A percentile compares a stretch with the other conserved stretches of the same genome.
These are phyloP conservation scores for Meandrusa payeni DNA, from an alignment of 2,888 invertebrate species.

Conservation along the genomic window DNA sequence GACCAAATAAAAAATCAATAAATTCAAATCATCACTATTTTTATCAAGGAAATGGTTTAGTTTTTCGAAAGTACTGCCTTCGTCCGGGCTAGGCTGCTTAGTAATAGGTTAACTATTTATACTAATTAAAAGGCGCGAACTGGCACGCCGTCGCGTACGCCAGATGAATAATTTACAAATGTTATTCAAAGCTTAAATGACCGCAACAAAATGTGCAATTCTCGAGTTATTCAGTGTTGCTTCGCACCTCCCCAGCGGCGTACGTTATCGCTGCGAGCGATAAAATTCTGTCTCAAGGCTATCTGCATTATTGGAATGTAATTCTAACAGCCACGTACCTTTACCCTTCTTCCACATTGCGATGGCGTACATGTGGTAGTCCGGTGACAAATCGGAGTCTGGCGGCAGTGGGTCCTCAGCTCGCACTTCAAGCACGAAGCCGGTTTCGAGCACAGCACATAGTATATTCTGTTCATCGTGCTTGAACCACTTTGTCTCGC, in stretches of 20 bases:
- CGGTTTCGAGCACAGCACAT: conserved; percentile 86
- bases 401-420: conserved; percentile 73
- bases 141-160: conserved; percentile 30
- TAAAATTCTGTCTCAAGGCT: conserved; percentile 37
- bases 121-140: conserved; percentile 26
- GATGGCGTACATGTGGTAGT: conserved; percentile 83
- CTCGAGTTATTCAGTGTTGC: conserved; percentile 51
- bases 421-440: conserved; percentile 85
- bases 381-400: conserved; percentile 70
- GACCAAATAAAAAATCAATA: no score
- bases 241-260: conserved; percentile 37
- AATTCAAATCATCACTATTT: no score
- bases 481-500: conserved; percentile 88
- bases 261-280: conserved; percentile 45
- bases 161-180: conserved; percentile 57
- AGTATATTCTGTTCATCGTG: conserved; percentile 86
- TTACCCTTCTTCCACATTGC: conserved; percentile 86
- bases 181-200: conserved; percentile 49
- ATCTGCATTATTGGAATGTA: conserved; percentile 26
- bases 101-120: neutral
- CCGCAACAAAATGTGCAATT: conserved; percentile 43
- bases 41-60: no score
- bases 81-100: neutral
- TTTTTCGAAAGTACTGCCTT: conserved; percentile 2
- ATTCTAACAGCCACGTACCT: conserved; percentile 71